Conservation (phyloP, 2,888 invertebrate genomes). For the Amphipoea oculea region DNA sequence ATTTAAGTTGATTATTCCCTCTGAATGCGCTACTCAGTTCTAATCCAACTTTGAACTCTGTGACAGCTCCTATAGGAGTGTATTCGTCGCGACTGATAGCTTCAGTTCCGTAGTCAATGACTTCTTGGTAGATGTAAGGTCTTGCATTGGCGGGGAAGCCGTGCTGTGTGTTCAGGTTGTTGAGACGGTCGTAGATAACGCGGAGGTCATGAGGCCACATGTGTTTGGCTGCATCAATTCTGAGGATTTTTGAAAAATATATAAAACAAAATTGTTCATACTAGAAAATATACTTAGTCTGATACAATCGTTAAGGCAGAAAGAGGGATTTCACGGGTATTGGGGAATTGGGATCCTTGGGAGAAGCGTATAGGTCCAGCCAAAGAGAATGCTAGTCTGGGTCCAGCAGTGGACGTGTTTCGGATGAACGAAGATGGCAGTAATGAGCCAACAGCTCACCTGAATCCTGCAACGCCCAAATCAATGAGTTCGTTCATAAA, state of each 20-base stretch:
- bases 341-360: neutral
- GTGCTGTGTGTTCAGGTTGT: constrained; percentile 91
- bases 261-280: neutral
- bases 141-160: constrained; percentile 91
- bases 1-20: constrained; percentile 90
- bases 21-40: constrained; percentile 84
- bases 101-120: constrained; percentile 92
- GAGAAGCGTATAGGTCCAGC: neutral
- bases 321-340: neutral
- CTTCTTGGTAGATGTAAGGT: constrained; percentile 94
- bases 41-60: constrained; percentile 90
- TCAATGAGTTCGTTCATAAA: constrained; percentile 92
- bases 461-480: constrained; percentile 94
- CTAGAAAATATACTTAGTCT: neutral
- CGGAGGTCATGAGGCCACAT: constrained; percentile 94
- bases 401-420: neutral
- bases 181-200: constrained; percentile 91
- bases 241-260: constrained; percentile 62
- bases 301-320: neutral
- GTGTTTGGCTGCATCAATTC: constrained; percentile 94
- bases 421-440: neutral
- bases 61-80: constrained; percentile 91
- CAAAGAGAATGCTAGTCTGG: no score
- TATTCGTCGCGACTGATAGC: constrained; percentile 89
- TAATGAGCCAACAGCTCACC: constrained; percentile 76